Percentiles rank a stretch among this genome's conserved stretches.
phyloP scores from a whole-genome alignment of 2,888 invertebrate genomes.

The Eupithecia centaureata region DNA sequence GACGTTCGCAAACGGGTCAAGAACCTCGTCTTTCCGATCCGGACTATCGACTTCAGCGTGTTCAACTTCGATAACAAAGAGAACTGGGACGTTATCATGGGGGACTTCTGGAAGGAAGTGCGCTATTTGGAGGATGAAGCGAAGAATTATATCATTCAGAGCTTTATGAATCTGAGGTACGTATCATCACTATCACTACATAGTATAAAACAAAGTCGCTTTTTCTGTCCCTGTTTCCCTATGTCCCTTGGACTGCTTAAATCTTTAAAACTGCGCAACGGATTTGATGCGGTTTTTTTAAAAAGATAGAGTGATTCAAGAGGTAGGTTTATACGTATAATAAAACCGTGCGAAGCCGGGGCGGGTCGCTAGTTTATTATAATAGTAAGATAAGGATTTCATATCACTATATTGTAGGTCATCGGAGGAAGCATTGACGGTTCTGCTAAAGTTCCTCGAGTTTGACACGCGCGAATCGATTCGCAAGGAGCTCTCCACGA shows the following conservation, averaged over 20 bases:
- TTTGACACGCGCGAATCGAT: slow-evolving; percentile 91
- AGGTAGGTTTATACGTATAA: too few relatives aligned
- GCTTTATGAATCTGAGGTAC: slow-evolving; percentile 90
- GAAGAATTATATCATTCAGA: slow-evolving; percentile 92
- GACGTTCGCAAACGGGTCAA: slow-evolving; percentile 92
- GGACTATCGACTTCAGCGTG: slow-evolving; percentile 92
- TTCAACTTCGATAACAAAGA: slow-evolving; percentile 91
- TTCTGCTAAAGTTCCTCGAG: slow-evolving; percentile 91
- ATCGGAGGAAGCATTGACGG: slow-evolving; percentile 91
- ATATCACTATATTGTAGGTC: slow-evolving; percentile 78
- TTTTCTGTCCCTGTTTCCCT: too few relatives aligned
- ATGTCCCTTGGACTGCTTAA: too few relatives aligned
- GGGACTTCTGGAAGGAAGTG: slow-evolving; percentile 90
- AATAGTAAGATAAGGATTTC: too few relatives aligned
- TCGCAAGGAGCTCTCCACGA: slow-evolving; percentile 88
- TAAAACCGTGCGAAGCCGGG: too few relatives aligned
- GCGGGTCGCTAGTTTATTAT: too few relatives aligned
- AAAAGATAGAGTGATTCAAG: too few relatives aligned
- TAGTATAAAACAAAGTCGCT: too few relatives aligned
- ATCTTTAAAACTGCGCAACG: too few relatives aligned
- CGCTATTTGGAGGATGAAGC: slow-evolving; percentile 90
- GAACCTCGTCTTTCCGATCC: slow-evolving; percentile 89
- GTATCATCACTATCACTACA: too few relatives aligned
- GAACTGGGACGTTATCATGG: slow-evolving; percentile 94
- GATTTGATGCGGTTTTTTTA: too few relatives aligned